Evolutionary conservation across 2,888 invertebrate species (phyloP).

Genomic region (Zonitis immaculata): DNA sequence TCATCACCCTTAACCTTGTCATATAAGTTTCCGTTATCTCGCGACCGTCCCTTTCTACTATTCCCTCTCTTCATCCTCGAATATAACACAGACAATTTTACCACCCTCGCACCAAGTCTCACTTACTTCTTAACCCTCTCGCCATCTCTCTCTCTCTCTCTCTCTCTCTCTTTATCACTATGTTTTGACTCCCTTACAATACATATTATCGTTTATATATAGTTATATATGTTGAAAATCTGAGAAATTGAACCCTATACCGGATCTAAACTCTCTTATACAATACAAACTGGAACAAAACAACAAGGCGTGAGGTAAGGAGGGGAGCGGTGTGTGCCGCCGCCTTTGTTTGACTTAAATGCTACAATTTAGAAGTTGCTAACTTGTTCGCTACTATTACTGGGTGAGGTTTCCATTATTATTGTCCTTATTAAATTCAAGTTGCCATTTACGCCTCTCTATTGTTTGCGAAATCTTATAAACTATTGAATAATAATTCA

Average conservation of each 20-base stretch:
- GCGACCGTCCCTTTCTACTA: constrained; percentile 24
- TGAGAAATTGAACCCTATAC: constrained; percentile 24
- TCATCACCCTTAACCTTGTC: constrained; percentile 51
- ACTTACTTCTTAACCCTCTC: not conserved
- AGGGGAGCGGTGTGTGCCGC: too few relatives aligned
- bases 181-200: too few relatives aligned
- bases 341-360: constrained; percentile 50
- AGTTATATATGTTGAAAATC: constrained; percentile 17
- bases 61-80: constrained; percentile 15
- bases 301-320: too few relatives aligned
- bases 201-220: constrained; percentile 8
- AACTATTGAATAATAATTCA: constrained; percentile 47
- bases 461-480: constrained; percentile 49
- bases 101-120: constrained; percentile 14
- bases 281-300: constrained; percentile 46
- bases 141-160: constrained; percentile 16
- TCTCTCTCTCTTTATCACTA: constrained; percentile 16
- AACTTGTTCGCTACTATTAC: constrained; percentile 48
- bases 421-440: constrained; percentile 49
- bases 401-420: constrained; percentile 48
- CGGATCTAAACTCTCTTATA: constrained; percentile 32
- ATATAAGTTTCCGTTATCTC: constrained; percentile 51
- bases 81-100: too few relatives aligned
- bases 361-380: constrained; percentile 49
- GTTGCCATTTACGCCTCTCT: constrained; percentile 47